These are phyloP conservation scores for Drosophila ohnishii DNA, from an alignment of 1,140 invertebrate species.

Conservation along the genomic window DNA sequence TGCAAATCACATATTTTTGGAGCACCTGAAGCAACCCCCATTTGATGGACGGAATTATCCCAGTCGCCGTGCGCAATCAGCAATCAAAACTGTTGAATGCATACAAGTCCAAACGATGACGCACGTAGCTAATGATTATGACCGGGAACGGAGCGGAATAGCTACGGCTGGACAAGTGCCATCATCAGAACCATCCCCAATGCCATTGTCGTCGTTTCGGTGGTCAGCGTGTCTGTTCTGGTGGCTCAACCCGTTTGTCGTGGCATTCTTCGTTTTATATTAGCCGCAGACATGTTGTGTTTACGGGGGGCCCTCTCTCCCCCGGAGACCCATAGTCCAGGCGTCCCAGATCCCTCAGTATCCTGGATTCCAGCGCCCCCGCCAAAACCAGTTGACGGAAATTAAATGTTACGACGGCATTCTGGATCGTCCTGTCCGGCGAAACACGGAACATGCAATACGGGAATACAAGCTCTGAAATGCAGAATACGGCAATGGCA, in stretches of 20 bases:
- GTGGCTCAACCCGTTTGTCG: constrained; percentile 58
- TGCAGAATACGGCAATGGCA: constrained; percentile 60
- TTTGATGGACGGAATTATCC: constrained; percentile 18
- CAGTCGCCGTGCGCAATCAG: constrained; percentile 43
- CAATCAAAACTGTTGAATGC: constrained; percentile 71
- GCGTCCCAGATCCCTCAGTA: not conserved
- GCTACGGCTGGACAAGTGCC: constrained; percentile 47
- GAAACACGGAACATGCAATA: constrained; percentile 41
- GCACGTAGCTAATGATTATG: constrained; percentile 73
- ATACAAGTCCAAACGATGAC: constrained; percentile 61
- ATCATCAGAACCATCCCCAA: constrained; percentile 25
- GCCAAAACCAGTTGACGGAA: constrained; percentile 60
- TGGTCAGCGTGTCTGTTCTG: constrained; percentile 42
- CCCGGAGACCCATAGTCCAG: not conserved
- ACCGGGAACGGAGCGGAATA: constrained; percentile 51
- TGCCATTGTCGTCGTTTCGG: constrained; percentile 10
- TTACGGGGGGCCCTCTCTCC: constrained; percentile 20
- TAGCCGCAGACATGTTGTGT: constrained; percentile 77
- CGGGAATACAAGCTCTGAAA: constrained; percentile 52
- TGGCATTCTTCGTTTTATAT: constrained; percentile 76
- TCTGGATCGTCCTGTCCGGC: constrained; percentile 55
- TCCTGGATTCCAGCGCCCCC: not conserved
- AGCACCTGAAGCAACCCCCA: not conserved
- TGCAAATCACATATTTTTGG: not conserved
- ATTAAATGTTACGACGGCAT: constrained; percentile 77